Evolutionary conservation across 2,113 vertebrate genomes (phyloP).

Genomic region (Myiopsitta monachus): DNA sequence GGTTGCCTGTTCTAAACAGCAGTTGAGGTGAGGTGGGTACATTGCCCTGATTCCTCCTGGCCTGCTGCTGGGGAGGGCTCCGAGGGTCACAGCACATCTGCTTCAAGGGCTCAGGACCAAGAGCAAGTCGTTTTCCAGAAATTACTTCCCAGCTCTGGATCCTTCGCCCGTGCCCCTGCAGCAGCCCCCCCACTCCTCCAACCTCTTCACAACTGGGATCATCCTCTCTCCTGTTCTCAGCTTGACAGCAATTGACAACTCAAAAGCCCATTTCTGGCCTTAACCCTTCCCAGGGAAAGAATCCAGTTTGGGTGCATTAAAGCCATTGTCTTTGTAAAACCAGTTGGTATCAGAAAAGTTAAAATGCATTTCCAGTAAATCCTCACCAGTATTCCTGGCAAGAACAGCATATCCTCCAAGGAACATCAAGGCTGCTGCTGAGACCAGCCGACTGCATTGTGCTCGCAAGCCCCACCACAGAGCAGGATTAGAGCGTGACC

Average conservation of each 20-base stretch:
- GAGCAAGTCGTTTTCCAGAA: neutral
- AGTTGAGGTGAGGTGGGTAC: neutral
- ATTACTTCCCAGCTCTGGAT: neutral
- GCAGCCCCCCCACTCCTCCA: neutral
- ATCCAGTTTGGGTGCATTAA: neutral
- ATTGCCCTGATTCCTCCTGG: fast-evolving
- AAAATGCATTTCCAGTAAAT: neutral
- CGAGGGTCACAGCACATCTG: neutral
- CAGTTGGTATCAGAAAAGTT: neutral
- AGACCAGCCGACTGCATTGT: neutral
- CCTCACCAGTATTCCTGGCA: neutral
- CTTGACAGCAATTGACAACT: neutral
- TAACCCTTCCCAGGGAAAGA: neutral
- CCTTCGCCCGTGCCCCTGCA: neutral
- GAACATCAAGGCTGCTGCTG: neutral
- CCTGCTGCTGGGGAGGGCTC: neutral
- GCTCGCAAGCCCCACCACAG: neutral
- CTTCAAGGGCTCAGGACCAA: neutral
- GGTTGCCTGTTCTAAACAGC: neutral
- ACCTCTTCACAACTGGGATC: neutral
- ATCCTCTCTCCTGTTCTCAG: neutral
- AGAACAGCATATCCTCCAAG: neutral
- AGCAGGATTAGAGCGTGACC: neutral
- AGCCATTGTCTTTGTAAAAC: neutral
- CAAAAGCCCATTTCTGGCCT: neutral